Conservation (phyloP, 2,888 invertebrate species). For the Pristionchus maxplancki region DNA sequence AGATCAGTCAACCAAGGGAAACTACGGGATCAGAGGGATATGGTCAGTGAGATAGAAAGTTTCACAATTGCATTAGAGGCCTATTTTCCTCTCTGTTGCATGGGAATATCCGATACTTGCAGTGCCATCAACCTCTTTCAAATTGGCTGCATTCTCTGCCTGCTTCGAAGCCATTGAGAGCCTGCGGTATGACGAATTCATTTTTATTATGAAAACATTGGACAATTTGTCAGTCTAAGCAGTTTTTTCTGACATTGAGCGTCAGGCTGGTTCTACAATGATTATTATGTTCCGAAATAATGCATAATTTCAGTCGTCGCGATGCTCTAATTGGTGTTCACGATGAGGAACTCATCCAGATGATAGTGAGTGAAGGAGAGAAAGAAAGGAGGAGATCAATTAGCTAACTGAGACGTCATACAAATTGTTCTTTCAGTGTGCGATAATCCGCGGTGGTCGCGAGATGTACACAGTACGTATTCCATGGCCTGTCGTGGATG, state of each 20-base stretch:
- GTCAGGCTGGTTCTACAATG: no score
- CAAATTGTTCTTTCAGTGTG: background rate
- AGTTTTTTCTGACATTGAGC: no score
- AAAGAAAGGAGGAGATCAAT: no score
- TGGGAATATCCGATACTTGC: background rate
- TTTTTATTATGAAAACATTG: background rate
- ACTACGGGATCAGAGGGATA: background rate
- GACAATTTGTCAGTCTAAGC: no score
- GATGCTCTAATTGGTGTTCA: background rate
- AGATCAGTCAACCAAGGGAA: background rate
- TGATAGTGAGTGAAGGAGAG: slow-evolving; percentile 36
- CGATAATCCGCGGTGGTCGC: slow-evolving; percentile 25
- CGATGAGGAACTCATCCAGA: slow-evolving; percentile 43
- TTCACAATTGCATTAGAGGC: background rate
- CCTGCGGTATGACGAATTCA: background rate
- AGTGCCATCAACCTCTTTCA: slow-evolving; percentile 31
- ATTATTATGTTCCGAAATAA: no score
- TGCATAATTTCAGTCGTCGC: background rate
- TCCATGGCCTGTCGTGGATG: background rate
- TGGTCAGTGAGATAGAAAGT: background rate
- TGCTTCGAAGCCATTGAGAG: slow-evolving; percentile 35
- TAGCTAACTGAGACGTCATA: background rate
- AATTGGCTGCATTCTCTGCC: slow-evolving; percentile 47
- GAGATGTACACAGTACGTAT: background rate
- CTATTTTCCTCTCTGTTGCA: no score